Percentiles rank a stretch among this genome's conserved stretches.
Conservation (phyloP, 2,797 vertebrate species). For the Aphelocoma californica region DNA sequence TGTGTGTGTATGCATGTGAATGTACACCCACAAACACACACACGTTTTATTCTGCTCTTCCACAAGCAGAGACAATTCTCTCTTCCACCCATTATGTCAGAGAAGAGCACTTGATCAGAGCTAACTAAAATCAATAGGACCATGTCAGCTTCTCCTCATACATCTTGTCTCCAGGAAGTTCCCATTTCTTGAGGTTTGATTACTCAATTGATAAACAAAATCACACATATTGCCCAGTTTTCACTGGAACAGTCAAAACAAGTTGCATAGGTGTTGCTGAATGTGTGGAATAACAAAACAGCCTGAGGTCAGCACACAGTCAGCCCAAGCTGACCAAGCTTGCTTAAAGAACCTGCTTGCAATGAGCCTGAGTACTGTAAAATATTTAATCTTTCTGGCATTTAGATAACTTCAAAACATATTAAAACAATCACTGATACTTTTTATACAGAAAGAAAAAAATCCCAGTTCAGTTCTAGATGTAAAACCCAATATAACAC, state of each 20-base stretch:
- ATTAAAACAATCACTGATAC: not conserved
- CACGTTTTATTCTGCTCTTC: not conserved
- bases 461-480: not conserved
- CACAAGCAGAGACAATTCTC: not conserved
- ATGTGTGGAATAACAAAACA: not conserved
- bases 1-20: fast-evolving
- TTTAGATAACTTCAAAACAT: not conserved
- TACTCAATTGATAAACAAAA: not conserved
- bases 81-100: not conserved
- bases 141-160: not conserved
- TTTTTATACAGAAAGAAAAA: not conserved
- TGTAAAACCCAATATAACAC: not conserved
- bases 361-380: not conserved
- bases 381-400: not conserved
- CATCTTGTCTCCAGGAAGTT: not conserved
- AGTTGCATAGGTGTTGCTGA: not conserved
- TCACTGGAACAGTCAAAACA: not conserved
- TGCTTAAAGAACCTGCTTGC: not conserved
- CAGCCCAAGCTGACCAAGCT: not conserved
- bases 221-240: not conserved
- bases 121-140: not conserved
- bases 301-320: not conserved
- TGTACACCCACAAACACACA: not conserved
- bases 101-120: not conserved
- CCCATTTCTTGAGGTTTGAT: not conserved